Evolutionary conservation across 2,797 vertebrate species (phyloP).

Genomic region (Eidolon dupreanum): DNA sequence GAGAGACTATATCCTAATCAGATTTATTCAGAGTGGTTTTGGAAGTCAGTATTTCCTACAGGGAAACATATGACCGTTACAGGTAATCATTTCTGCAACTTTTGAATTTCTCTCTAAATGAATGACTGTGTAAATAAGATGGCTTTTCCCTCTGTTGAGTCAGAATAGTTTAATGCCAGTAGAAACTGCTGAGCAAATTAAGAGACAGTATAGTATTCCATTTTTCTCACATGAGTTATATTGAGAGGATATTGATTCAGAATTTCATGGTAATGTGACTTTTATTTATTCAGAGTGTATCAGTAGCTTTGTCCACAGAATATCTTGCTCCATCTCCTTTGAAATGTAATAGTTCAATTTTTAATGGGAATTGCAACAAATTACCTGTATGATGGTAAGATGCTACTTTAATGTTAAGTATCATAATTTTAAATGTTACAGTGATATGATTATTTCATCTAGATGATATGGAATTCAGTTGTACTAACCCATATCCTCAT

Average conservation of each 20-base stretch:
- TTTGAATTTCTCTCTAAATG: not conserved
- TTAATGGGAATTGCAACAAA: not conserved
- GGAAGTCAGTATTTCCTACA: not conserved
- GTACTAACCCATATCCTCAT: not conserved
- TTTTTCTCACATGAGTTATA: not conserved
- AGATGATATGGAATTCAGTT: not conserved
- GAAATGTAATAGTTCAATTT: not conserved
- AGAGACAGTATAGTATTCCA: not conserved
- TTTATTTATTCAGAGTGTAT: not conserved
- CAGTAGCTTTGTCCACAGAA: not conserved
- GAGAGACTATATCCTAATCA: not conserved
- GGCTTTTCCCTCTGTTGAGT: not conserved
- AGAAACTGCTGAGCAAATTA: not conserved
- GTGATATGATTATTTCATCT: not conserved
- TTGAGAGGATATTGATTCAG: not conserved
- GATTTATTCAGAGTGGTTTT: not conserved
- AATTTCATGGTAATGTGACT: not conserved
- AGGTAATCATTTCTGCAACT: slow-evolving; percentile 4
- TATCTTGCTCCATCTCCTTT: not conserved
- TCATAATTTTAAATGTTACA: not conserved
- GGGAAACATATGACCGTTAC: not conserved
- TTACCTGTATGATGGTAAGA: not conserved
- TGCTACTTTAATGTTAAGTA: not conserved
- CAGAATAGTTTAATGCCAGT: not conserved
- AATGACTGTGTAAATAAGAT: not conserved